These are phyloP conservation scores for Siniperca knerii DNA, from an alignment of 2,113 vertebrate species.

Conservation along the genomic window DNA sequence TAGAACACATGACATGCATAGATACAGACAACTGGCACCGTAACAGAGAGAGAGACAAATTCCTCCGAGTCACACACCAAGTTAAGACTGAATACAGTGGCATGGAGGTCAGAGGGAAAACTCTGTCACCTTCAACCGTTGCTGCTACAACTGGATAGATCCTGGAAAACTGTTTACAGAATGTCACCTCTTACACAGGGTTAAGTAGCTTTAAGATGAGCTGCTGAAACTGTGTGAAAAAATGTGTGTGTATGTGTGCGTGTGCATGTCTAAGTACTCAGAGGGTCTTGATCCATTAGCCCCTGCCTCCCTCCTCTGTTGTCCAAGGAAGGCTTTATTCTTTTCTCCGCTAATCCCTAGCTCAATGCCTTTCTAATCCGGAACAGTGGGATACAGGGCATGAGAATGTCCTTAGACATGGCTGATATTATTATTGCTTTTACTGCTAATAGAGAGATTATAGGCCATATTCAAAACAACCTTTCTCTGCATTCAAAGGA, in stretches of 20 bases:
- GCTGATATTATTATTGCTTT: slow-evolving; percentile 59
- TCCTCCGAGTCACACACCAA: background rate
- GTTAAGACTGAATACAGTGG: background rate
- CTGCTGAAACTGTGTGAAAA: slow-evolving; percentile 36
- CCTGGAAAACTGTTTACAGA: slow-evolving; percentile 23
- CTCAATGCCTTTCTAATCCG: slow-evolving; percentile 64
- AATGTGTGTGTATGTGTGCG: slow-evolving; percentile 13
- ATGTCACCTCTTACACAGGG: slow-evolving; percentile 27
- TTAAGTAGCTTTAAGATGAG: slow-evolving; percentile 65
- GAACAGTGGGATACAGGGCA: slow-evolving; percentile 45
- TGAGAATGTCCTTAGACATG: slow-evolving; percentile 45
- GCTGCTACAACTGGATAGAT: background rate
- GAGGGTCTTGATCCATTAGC: slow-evolving; percentile 55
- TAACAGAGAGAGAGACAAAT: background rate
- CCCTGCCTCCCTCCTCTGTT: slow-evolving; percentile 32
- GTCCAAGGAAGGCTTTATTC: slow-evolving; percentile 58
- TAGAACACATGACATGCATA: background rate
- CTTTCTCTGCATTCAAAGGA: background rate
- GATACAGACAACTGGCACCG: background rate
- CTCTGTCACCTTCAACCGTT: slow-evolving; percentile 8
- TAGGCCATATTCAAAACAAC: slow-evolving; percentile 35
- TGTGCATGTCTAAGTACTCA: slow-evolving; percentile 24
- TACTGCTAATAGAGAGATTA: slow-evolving; percentile 60
- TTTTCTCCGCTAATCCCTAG: slow-evolving; percentile 57
- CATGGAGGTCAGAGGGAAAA: slow-evolving; percentile 26